Evolutionary conservation across 2,888 invertebrate genomes (phyloP), one percentile per base, ranked within the genome.

Genomic region (Pristionchus maxplancki): DNA sequence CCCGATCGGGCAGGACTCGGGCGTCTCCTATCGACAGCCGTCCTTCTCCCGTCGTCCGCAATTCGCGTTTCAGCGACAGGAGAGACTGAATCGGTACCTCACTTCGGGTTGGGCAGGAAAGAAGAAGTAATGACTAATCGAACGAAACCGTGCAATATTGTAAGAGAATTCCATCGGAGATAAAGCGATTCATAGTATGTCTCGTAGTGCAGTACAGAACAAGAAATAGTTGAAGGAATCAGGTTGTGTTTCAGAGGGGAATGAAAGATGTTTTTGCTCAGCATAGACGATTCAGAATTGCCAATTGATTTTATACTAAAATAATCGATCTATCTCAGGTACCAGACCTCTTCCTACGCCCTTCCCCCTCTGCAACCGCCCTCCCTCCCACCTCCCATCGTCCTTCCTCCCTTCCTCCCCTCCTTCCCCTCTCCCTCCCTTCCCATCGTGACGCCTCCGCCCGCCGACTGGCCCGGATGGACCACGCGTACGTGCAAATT

Each of bases 381-480:
- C 24, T 20, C 82, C 50, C 82, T 82, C 28, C 82, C 82, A 24
- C 82, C 82, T 50, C 82, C 82, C 9, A 82, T 82, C 31, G 20
- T 82, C 31, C 82, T 53, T 28, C 82, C 82, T 20, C 53, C 82
- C 34, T 8, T 53, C 28, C 44, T 17, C 24, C 82, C 82, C 9
- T 53, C 53, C 9, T 44, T 17, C 37, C 81, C 50, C 71, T 24
- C 40, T 15, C 15, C 37, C 44, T 34, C 67, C 67, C 74, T 37
- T 44, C 50, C 31, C 82, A 4, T 31, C 82, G 1, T 9, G 6
- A 83, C 82, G 9, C 82, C 34, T 34, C 34, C 82, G 9, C 82
- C 82, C 24, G 50, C 50, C 31, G 82, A 83, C 24, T 81, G 81
- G 81, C 82, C 82, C 17, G 82, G 28, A 28, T 78, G 78, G 78